phyloP scores from a whole-genome alignment of 2,113 vertebrate genomes.

The Semnopithecus entellus region DNA sequence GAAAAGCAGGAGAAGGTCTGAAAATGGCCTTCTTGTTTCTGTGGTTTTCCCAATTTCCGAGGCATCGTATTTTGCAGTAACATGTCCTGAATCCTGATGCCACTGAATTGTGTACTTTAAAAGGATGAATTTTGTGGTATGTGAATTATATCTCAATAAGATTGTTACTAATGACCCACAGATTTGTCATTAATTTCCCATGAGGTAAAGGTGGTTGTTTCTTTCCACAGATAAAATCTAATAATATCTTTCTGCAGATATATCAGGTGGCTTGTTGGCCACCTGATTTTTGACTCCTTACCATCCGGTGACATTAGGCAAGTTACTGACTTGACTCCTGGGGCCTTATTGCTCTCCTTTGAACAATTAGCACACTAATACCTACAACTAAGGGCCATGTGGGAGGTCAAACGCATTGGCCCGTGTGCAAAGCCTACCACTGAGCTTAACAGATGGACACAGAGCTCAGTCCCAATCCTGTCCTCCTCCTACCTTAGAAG shows the following conservation, averaged over 20 bases:
- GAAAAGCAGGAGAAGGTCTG: neutral
- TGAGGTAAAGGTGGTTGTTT: neutral
- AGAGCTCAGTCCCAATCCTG: neutral
- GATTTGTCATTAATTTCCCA: neutral
- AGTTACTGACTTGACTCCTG: neutral
- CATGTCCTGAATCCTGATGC: neutral
- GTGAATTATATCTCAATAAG: neutral
- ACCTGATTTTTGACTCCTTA: neutral
- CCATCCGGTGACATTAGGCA: neutral
- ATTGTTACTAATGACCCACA: neutral
- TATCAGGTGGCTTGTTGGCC: neutral
- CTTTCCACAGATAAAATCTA: conserved; percentile 11
- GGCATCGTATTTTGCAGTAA: neutral
- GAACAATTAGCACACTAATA: neutral
- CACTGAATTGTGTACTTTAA: neutral
- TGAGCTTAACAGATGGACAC: neutral
- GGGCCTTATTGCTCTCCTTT: neutral
- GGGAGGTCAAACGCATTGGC: neutral
- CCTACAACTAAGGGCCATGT: too few relatives aligned
- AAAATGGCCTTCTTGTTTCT: neutral
- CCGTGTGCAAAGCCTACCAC: neutral
- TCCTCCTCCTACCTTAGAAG: neutral
- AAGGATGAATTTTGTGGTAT: neutral
- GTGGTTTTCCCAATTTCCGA: neutral
- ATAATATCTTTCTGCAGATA: too few relatives aligned